Percentiles rank a stretch among this genome's conserved stretches.
These are phyloP conservation scores for Uloborus diversus DNA, from an alignment of 1,140 invertebrate genomes.

Conservation along the genomic window DNA sequence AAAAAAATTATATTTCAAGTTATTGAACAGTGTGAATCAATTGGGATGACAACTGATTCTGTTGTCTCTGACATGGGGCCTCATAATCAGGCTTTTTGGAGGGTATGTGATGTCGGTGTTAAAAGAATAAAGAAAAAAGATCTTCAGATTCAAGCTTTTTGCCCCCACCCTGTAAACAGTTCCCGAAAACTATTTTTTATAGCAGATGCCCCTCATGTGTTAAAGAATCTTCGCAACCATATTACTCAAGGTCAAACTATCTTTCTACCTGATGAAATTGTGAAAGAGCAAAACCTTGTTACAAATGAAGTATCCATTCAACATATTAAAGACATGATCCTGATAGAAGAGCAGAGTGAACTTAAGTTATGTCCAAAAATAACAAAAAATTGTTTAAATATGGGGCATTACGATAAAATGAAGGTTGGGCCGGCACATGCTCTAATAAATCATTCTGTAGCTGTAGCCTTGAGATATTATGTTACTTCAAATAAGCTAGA, in stretches of 20 bases:
- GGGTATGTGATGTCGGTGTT: neutral
- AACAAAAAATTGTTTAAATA: neutral
- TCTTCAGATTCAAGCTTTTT: neutral
- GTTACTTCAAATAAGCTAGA: neutral
- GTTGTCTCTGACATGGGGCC: neutral
- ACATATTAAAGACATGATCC: too few relatives aligned
- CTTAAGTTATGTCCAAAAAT: neutral
- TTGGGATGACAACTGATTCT: neutral
- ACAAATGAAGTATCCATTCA: conserved; percentile 5
- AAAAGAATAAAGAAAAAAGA: neutral
- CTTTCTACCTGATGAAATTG: neutral
- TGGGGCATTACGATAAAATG: conserved; percentile 14
- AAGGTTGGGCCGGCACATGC: too few relatives aligned
- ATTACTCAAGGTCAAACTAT: conserved; percentile 5
- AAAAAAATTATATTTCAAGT: neutral
- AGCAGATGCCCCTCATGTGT: conserved; percentile 5
- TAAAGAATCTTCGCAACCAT: conserved; percentile 10
- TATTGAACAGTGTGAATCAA: neutral
- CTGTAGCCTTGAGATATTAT: too few relatives aligned
- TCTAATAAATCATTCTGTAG: too few relatives aligned
- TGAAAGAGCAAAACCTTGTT: neutral
- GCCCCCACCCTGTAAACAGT: neutral
- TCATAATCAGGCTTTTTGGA: conserved; percentile 14
- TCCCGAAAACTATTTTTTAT: neutral
- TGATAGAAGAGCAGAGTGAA: neutral